A percentile compares a stretch with the other conserved stretches of the same genome.
Conservation (phyloP, 2,888 invertebrate species). For the Ophion costatus region DNA sequence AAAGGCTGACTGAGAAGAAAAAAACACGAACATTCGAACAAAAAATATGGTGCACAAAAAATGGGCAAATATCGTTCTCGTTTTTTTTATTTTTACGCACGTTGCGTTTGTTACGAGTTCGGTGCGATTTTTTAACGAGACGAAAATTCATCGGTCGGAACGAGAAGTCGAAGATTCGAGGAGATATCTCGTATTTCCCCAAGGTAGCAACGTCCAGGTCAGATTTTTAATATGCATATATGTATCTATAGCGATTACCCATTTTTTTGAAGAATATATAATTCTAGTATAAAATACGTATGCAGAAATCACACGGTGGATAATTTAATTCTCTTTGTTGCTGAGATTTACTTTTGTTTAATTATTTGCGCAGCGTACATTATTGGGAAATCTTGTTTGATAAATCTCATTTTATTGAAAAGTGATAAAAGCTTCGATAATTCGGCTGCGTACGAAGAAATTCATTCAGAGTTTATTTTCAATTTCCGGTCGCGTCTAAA, state of each 20-base stretch:
- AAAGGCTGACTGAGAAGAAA: not conserved
- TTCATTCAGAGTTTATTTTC: too few relatives aligned
- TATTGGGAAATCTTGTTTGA: not conserved
- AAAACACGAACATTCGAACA: not conserved
- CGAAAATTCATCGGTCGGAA: conserved; percentile 19
- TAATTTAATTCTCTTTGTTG: too few relatives aligned
- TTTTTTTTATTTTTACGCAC: not conserved
- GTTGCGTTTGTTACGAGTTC: conserved; percentile 1
- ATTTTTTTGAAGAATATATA: not conserved
- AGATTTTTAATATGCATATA: conserved; percentile 77
- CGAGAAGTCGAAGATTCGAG: conserved; percentile 79
- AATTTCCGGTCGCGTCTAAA: conserved; percentile 49
- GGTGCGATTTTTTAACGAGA: conserved; percentile 21
- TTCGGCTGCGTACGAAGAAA: not conserved
- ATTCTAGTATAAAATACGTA: not conserved
- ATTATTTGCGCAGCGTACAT: not conserved
- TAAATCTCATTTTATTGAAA: not conserved
- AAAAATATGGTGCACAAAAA: conserved; percentile 31
- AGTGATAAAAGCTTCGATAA: not conserved
- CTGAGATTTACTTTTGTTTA: not conserved
- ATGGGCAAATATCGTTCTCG: conserved; percentile 29
- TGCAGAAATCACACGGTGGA: too few relatives aligned
- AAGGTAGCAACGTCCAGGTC: conserved; percentile 87
- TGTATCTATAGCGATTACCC: not conserved
- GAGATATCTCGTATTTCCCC: conserved; percentile 86